These are phyloP conservation scores for Venturia canescens DNA, from an alignment of 1,140 invertebrate genomes.

Conservation along the genomic window DNA sequence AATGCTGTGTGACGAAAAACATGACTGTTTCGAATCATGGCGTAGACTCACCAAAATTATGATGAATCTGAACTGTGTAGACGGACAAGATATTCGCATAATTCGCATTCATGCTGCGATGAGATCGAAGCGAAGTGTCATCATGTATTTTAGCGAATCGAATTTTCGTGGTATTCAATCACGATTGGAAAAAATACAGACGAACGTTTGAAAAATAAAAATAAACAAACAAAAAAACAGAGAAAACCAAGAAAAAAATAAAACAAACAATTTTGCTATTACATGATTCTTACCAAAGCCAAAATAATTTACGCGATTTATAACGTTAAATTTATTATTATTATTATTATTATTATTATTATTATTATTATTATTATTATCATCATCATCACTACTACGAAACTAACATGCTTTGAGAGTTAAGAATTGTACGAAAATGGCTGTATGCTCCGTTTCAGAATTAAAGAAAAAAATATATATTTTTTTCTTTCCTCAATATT, in stretches of 20 bases:
- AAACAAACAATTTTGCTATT: neutral
- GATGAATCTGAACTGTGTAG: neutral
- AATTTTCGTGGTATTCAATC: neutral
- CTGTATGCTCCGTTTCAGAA: slow-evolving; percentile 19
- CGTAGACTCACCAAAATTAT: neutral
- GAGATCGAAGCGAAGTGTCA: neutral
- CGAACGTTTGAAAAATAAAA: slow-evolving; percentile 13
- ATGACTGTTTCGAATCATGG: slow-evolving; percentile 16
- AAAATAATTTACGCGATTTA: slow-evolving; percentile 36
- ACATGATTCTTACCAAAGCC: slow-evolving; percentile 54
- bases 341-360: neutral
- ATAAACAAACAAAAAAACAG: slow-evolving; percentile 16
- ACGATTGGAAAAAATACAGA: slow-evolving; percentile 15
- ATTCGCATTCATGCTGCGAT: neutral
- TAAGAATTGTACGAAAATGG: no score
- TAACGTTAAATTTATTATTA: slow-evolving; percentile 43
- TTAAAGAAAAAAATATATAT: neutral
- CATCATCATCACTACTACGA: no score
- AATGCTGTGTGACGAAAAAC: neutral
- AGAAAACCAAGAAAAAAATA: slow-evolving; percentile 30
- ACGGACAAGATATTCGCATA: neutral
- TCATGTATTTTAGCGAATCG: neutral
- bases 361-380: neutral
- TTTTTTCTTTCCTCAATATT: slow-evolving; percentile 4
- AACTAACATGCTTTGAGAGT: no score